Conservation (phyloP, 2,113 vertebrate species). For the Embiotoca jacksoni region DNA sequence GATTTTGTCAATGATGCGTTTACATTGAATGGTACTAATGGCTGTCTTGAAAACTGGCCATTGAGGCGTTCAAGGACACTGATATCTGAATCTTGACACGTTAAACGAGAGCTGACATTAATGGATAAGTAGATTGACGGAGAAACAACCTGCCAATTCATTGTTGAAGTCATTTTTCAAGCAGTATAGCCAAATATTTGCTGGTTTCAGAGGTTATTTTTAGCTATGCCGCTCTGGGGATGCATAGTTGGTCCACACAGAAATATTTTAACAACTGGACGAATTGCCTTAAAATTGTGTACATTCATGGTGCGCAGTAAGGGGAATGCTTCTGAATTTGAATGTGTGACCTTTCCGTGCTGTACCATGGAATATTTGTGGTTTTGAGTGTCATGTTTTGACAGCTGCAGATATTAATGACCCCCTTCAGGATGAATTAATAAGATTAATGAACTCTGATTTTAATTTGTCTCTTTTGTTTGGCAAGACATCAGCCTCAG, state of each 20-base stretch:
- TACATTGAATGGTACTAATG: conserved; percentile 15
- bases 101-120: conserved; percentile 1
- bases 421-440: not conserved
- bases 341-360: too few relatives aligned
- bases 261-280: not conserved
- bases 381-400: too few relatives aligned
- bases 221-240: not conserved
- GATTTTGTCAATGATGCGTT: conserved; percentile 46
- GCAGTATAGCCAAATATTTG: not conserved
- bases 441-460: not conserved
- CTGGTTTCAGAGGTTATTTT: conserved; percentile 4
- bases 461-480: not conserved
- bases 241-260: not conserved
- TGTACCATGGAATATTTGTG: too few relatives aligned
- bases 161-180: not conserved
- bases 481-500: not conserved
- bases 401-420: not conserved
- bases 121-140: not conserved
- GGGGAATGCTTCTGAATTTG: too few relatives aligned
- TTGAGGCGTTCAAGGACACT: conserved; percentile 9
- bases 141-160: not conserved
- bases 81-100: conserved; percentile 7
- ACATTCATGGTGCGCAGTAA: not conserved
- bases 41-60: conserved; percentile 13
- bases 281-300: not conserved